These are phyloP conservation scores for Prosopocoilus inquinatus DNA, from an alignment of 2,888 invertebrate species.

Conservation along the genomic window DNA sequence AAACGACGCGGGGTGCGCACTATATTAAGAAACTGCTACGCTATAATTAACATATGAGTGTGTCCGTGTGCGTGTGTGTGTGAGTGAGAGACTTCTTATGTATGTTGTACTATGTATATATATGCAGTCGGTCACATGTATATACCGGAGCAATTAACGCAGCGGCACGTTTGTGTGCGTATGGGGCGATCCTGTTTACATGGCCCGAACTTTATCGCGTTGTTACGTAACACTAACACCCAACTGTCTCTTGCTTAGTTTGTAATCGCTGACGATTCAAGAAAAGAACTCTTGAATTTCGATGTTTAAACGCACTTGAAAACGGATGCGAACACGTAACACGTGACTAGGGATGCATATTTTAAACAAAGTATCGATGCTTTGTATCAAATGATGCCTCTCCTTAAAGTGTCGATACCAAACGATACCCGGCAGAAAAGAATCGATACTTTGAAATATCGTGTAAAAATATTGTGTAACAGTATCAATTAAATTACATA, in stretches of 20 bases:
- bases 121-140: not conserved
- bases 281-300: too few relatives aligned
- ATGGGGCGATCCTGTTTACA: not conserved
- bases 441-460: too few relatives aligned
- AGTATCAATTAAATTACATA: too few relatives aligned
- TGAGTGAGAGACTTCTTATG: not conserved
- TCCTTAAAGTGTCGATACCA: too few relatives aligned
- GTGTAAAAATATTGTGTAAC: too few relatives aligned
- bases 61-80: not conserved
- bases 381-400: too few relatives aligned
- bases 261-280: too few relatives aligned
- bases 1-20: slow-evolving; percentile 5
- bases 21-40: slow-evolving; percentile 8
- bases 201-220: not conserved
- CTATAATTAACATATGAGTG: slow-evolving; percentile 6
- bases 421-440: too few relatives aligned
- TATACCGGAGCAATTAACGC: not conserved
- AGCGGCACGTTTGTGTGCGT: not conserved
- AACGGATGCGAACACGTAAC: too few relatives aligned
- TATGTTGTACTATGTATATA: not conserved
- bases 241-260: not conserved
- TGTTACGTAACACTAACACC: not conserved
- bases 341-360: too few relatives aligned
- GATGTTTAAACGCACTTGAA: too few relatives aligned
- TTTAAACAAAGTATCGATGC: too few relatives aligned